A percentile compares a stretch with the other conserved stretches of the same genome.
These are phyloP conservation scores for Eira barbara DNA, from an alignment of 2,113 vertebrate genomes.

Conservation along the genomic window DNA sequence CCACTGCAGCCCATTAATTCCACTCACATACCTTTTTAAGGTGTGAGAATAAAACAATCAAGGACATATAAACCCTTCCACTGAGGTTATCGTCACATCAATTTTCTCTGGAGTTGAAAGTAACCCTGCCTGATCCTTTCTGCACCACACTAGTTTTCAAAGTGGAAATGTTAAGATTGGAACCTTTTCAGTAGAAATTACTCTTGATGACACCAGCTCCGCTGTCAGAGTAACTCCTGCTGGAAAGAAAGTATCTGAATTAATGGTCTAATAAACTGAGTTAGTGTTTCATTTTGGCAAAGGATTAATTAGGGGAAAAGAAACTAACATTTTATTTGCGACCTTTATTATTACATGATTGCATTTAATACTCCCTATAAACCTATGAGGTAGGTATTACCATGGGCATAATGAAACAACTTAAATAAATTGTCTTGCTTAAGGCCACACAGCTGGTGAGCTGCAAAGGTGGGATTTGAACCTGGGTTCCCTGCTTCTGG, in stretches of 20 bases:
- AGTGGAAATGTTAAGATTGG: conserved; percentile 40
- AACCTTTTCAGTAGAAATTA: conserved; percentile 63
- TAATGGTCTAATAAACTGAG: conserved; percentile 52
- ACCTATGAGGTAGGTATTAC: not conserved
- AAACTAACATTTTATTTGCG: conserved; percentile 61
- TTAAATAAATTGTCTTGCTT: not conserved
- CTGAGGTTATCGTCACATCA: not conserved
- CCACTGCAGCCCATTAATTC: not conserved
- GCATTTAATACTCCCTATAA: conserved; percentile 16
- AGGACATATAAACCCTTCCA: not conserved
- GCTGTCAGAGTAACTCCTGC: conserved; percentile 39
- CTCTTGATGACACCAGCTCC: conserved; percentile 33
- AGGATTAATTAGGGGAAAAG: conserved; percentile 57
- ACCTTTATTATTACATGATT: conserved; percentile 43
- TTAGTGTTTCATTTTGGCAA: not conserved
- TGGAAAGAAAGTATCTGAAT: conserved; percentile 46
- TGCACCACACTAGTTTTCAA: not conserved
- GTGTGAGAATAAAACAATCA: conserved; percentile 45
- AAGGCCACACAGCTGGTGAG: not conserved
- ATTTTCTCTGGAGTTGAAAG: conserved; percentile 44
- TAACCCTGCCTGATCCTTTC: conserved; percentile 44
- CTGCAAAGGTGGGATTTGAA: not conserved
- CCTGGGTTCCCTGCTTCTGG: not conserved
- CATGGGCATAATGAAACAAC: not conserved
- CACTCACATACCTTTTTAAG: not conserved